Evolutionary conservation across 2,888 invertebrate genomes (phyloP).

Genomic region (Meloe dianella): DNA sequence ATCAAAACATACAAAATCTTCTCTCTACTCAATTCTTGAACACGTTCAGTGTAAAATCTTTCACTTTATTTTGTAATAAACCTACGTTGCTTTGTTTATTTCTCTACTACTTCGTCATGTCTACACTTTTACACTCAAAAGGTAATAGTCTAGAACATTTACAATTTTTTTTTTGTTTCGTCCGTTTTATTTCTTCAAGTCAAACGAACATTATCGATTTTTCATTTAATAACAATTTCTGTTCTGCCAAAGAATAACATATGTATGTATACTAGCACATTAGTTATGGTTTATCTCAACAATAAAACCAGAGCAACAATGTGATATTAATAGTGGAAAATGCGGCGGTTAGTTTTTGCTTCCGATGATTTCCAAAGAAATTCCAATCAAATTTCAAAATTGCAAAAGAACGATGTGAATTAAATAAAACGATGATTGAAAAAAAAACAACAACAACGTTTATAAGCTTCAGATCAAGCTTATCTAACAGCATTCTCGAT

Average conservation of each 20-base stretch:
- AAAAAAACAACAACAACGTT: neutral
- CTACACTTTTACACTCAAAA: neutral
- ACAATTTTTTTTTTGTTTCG: neutral
- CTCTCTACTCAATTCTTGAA: neutral
- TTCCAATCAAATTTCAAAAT: slow-evolving; percentile 9
- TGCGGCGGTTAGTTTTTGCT: slow-evolving; percentile 2
- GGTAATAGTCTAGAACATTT: neutral
- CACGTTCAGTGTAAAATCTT: slow-evolving; percentile 19
- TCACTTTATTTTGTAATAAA: slow-evolving; percentile 15
- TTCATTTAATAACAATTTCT: slow-evolving; percentile 5
- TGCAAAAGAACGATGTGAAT: neutral
- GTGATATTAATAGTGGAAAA: neutral
- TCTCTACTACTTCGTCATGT: neutral
- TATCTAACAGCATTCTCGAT: slow-evolving; percentile 9
- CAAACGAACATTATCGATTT: neutral
- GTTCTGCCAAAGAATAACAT: neutral
- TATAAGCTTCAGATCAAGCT: slow-evolving; percentile 7
- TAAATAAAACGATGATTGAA: neutral
- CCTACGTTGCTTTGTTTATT: neutral
- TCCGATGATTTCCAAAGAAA: neutral
- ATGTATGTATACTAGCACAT: neutral
- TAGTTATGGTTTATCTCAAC: slow-evolving; percentile 9
- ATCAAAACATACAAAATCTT: too few species aligned
- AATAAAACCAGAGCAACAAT: slow-evolving; percentile 3
- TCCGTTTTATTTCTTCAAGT: neutral